A percentile compares a stretch with the other conserved stretches of the same genome.
Evolutionary conservation across 1,140 invertebrate species (phyloP).

Genomic region (Aphelinus atriplicis): DNA sequence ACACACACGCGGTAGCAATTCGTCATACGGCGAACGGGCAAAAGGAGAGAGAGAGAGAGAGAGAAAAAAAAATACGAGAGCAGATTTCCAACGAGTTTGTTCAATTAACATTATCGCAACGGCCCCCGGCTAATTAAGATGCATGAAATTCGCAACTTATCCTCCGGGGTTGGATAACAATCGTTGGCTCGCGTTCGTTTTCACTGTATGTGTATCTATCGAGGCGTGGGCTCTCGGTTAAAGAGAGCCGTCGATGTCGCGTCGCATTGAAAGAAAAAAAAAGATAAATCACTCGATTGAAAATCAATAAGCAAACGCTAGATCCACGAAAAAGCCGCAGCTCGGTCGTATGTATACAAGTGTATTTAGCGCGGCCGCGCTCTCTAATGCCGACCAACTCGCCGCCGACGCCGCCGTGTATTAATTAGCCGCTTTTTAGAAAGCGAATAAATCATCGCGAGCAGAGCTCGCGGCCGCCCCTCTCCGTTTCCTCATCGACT

Average conservation of each 20-base stretch:
- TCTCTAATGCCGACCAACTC: too few species aligned
- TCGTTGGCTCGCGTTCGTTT: slow-evolving; percentile 2
- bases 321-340: neutral
- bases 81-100: neutral
- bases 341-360: too few species aligned
- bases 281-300: slow-evolving; percentile 32
- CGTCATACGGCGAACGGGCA: too few species aligned
- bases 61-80: too few species aligned
- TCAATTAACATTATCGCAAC: neutral
- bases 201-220: slow-evolving; percentile 3
- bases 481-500: too few species aligned
- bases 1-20: neutral
- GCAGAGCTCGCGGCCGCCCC: neutral
- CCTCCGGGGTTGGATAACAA: neutral
- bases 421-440: slow-evolving; percentile 35
- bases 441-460: slow-evolving; percentile 34
- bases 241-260: too few species aligned
- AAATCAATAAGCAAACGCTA: neutral
- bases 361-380: too few species aligned
- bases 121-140: neutral
- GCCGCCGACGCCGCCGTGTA: too few species aligned
- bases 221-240: too few species aligned
- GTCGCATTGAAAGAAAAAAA: neutral
- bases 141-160: slow-evolving; percentile 1
- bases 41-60: too few species aligned